Base-by-base conservation (phyloP, 2,888 invertebrate genomes). In the Nemotelus pantherinus region DNA sequence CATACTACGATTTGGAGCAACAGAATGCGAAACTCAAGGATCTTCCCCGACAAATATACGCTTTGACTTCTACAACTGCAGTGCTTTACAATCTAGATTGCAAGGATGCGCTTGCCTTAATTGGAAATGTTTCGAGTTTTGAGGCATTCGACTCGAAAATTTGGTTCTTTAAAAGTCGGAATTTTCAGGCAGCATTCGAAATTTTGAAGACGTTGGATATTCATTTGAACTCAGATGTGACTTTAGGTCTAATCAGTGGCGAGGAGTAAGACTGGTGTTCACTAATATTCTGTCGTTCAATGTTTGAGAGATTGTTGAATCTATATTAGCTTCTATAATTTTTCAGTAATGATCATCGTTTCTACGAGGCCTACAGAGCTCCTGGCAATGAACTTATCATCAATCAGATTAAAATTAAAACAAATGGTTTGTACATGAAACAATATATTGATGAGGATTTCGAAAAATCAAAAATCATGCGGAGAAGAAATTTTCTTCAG, bases 401-500 rank as follows among this genome's bases (percentile, higher is more conserved):
- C 60, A 60, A 60, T 7, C 25, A 25, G 25, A 25, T 25, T 7
- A 7, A 60, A 25, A n/a, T 60, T 39, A 60, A 60, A 60, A 41
- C 25, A 4, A 39, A 60, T 60, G 25, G 25, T 60, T 43, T 60
- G 2, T 41, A 7, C 7, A 4, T 43, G 25, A 7, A 3, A 41
- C 41, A 60, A 7, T 2, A 60, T 4, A 2, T 39, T 7, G 65
- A 48, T 39, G 41, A n/a, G 9, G 53, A 68, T 50, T 10, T 48
- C 9, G 53, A 7, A 10, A 25, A 39, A 68, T 68, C 68, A 4
- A 50, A 50, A 39, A 25, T 68, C 3, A 6, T 50, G 25, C n/a
- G 48, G 41, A 68, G 68, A 68, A 47, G 10, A n/a, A 53, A 68
- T 68, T 68, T 68, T 10, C 41, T 39, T 9, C 50, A 53, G 5